Conservation (phyloP, 2,113 vertebrate genomes). For the Philantomba maxwellii region DNA sequence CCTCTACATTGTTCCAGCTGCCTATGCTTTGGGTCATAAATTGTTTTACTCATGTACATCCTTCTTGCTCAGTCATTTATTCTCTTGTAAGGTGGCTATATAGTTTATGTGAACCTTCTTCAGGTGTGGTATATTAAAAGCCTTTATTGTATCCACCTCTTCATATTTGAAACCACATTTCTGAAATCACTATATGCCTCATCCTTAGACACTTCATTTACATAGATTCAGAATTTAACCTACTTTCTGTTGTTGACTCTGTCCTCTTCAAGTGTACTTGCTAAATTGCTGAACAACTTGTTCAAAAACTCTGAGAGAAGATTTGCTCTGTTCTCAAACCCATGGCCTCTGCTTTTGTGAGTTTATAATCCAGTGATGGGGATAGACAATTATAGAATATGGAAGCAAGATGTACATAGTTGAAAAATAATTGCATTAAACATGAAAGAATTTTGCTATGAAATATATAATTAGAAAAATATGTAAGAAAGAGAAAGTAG, state of each 20-base stretch:
- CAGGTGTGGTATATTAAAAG: not conserved
- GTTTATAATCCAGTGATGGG: not conserved
- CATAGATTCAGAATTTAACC: not conserved
- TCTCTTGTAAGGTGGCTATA: not conserved
- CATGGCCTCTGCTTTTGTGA: not conserved
- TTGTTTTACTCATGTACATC: not conserved
- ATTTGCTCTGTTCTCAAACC: not conserved
- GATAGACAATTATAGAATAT: not conserved
- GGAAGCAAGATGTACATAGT: not conserved
- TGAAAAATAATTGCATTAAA: not conserved
- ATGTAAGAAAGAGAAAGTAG: not conserved
- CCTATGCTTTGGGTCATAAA: not conserved
- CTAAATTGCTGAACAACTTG: not conserved
- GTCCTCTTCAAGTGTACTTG: not conserved
- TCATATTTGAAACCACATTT: not conserved
- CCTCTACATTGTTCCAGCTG: not conserved
- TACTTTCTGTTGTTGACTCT: not conserved
- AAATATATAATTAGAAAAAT: not conserved
- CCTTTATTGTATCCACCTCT: not conserved
- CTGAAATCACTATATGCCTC: not conserved
- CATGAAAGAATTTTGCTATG: not conserved
- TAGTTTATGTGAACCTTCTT: not conserved
- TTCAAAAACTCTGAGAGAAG: not conserved
- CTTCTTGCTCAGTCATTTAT: not conserved
- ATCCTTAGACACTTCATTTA: not conserved